Base-by-base conservation (phyloP, 1,140 invertebrate species). In the Oryctes rhinoceros region DNA sequence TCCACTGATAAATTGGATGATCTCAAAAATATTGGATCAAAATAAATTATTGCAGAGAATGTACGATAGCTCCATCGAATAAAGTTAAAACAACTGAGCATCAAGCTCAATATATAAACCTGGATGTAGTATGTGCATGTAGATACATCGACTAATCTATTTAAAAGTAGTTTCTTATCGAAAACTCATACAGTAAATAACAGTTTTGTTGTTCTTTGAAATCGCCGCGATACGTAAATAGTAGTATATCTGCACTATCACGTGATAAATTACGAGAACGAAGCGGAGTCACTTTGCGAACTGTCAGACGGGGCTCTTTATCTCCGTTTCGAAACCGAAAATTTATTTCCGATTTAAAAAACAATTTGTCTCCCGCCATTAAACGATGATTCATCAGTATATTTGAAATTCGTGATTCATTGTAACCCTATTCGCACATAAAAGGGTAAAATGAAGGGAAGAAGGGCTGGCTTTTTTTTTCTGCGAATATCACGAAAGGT, bases 291-390 rank as follows among this genome's bases (percentile, higher is more conserved):
- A 59, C 53, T 59, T 59, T 59, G 15, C 53, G 53, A 59, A 59
- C 53, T 59, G 53, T 59, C 53, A 59, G 53, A 59, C 53, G 53
- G n/a, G 6, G 15, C 18, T 59, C 53, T 59, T 18, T 59, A 59
- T 59, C 53, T 59, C 53, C 53, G 53, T 18, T 59, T 18, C 15
- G 53, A 59, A 59, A 59, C 53, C 65, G 65, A 71, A 71, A 71
- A 71, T 71, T 71, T 71, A 71, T 71, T 71, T 71, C 65, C 65
- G 65, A 71, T 71, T 71, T 37, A 71, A 71, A 71, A 71, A 71
- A 71, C 65, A 71, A 71, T 71, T 71, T 71, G 65, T 71, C 65
- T 71, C 11, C 24, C 7, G 35, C 20, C 65, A 71, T 71, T 71
- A 71, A 71, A 71, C 20, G 65, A 71, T 71, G 65, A 71, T 71